Evolutionary conservation across 2,797 vertebrate genomes (phyloP), one percentile per base, ranked within the genome.

Genomic region (Muscicapa comitata): DNA sequence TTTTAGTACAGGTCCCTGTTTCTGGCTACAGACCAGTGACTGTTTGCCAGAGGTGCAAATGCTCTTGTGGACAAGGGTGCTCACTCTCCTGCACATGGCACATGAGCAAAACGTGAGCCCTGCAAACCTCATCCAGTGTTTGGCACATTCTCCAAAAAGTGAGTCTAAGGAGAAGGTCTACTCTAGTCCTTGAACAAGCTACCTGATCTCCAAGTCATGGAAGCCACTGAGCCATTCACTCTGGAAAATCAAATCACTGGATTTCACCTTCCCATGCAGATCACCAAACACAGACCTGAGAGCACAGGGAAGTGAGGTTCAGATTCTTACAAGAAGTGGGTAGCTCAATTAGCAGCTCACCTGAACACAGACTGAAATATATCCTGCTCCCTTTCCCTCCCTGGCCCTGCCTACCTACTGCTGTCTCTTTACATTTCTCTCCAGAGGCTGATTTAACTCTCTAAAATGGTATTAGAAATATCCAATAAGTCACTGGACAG

Each of bases 321-420:
- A 73, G 43, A 35, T 43, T 79, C 86, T 57, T 74, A 65, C 1
- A n/a, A 66, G 38, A 86, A 9, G 12, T 11, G 53, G 57, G 31
- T 42, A 93, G 66, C 26, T 42, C 21, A 94, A 63, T 53, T 35
- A 80, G 57, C 65, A 80, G 37, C 55, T 86, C 57, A 83, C 13
- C 18, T 11, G 35, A 67, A 71, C 33, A 77, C 16, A 80, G 62
- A 38, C 35, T 65, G 79, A 38, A 88, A 29, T 13, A 47, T 3
- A 67, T n/a, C 33, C 29, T 55, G 55, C 63, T 89, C 40, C 53
- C 26, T 18, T 48, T 72, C 38, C 11, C 18, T 55, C 31, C 37
- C 62, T 48, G 53, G 16, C 29, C 57, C 26, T 73, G 63, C 26
- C 61, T 73, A 66, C 15, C 47, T 54, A 10, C n/a, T 59, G 45